Base-by-base conservation (phyloP, 1,140 invertebrate genomes). In the Leptoteleia sp. region DNA sequence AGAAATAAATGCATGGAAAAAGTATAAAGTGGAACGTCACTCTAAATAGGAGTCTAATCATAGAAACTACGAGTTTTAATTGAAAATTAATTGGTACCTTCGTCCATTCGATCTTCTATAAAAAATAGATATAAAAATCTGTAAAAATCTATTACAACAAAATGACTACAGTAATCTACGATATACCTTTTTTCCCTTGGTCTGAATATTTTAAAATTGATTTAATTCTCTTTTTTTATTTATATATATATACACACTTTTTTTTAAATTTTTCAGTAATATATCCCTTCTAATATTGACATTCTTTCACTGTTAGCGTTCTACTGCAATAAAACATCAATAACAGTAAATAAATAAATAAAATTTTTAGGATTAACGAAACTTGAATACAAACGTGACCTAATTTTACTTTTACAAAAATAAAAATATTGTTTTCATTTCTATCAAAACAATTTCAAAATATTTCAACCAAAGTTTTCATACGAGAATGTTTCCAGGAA, bases 21-120 rank as follows among this genome's bases (percentile, higher is more conserved):
- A 33, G 25, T 43, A 33, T 25, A 59, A 59, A 33, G 42, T 59
- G 29, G 35, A 33, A 38, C 3, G 31, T 64, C 19, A 43, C 11
- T 55, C 42, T 35, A 45, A 5, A 27, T 7, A 55, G 64, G 48
- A 43, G 4, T 55, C 48, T 55, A 55, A 67, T 55, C 13, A 47
- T 37, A 67, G 61, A 52, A n/a, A 65, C 45, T 52, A 65, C 61
- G 11, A 64, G 35, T 50, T 29, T 35, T 65, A 55, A 62, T 48
- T 50, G 31, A 37, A 40, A 61, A 15, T 48, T 31, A 62, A 48
- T 48, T 62, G 8, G 19, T 67, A 67, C 64, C 64, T 67, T 67
- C 64, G 12, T 67, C 64, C 64, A 67, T 33, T 55, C 25, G 64
- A 19, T 67, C 48, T 55, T 67, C 64, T 67, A 55, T 37, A 67